Evolutionary conservation across 2,113 vertebrate genomes (phyloP).

Genomic region (Platycercus adscitus): DNA sequence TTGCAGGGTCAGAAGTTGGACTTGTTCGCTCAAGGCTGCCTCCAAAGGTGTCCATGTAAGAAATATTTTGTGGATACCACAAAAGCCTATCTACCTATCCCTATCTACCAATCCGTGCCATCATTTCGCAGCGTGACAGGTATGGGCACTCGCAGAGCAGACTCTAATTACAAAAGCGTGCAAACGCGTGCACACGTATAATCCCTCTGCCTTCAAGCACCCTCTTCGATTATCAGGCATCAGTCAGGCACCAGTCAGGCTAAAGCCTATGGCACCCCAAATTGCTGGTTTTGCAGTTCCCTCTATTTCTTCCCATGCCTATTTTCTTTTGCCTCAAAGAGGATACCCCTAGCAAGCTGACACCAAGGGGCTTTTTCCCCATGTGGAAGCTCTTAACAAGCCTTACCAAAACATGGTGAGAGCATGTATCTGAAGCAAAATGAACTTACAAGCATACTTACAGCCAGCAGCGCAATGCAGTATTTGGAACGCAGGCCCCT

Average conservation of each 20-base stretch:
- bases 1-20: not conserved
- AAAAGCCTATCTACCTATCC: not conserved
- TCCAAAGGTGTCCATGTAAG: rapidly evolving
- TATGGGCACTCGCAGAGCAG: rapidly evolving
- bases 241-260: rapidly evolving
- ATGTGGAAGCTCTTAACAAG: not conserved
- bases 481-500: not conserved
- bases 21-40: not conserved
- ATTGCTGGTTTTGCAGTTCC: not conserved
- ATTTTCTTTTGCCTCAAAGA: rapidly evolving
- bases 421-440: not conserved
- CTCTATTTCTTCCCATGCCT: not conserved
- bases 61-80: not conserved
- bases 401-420: not conserved
- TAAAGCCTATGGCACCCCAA: not conserved
- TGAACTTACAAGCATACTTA: not conserved
- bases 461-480: not conserved
- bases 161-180: rapidly evolving
- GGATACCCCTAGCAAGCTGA: not conserved
- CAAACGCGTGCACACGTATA: rapidly evolving
- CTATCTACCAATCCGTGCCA: rapidly evolving
- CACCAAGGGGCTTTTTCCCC: not conserved
- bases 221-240: not conserved
- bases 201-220: not conserved
- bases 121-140: rapidly evolving